Conservation (phyloP, 2,888 invertebrate genomes). For the Diplolepis rosae region DNA sequence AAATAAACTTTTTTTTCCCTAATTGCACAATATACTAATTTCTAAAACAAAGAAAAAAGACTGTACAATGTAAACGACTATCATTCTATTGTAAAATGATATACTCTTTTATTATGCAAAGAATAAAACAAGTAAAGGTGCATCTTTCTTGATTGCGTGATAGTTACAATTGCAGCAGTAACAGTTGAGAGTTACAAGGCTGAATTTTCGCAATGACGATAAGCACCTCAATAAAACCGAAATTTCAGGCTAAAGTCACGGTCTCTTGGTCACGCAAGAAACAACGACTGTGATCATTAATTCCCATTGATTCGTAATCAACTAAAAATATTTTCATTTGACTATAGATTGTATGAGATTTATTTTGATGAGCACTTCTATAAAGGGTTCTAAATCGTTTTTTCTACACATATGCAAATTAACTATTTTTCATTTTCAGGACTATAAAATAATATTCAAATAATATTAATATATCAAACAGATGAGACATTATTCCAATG, state of each 20-base stretch:
- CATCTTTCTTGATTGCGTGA: neutral
- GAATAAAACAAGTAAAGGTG: neutral
- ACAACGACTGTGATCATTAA: neutral
- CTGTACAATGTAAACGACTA: neutral
- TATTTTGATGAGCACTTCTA: neutral
- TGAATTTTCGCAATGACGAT: neutral
- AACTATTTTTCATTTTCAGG: neutral
- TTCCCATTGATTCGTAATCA: neutral
- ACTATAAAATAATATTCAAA: neutral
- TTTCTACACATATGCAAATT: too few species aligned
- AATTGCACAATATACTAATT: too few species aligned
- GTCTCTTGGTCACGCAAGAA: neutral
- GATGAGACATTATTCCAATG: too few species aligned
- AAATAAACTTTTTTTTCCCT: too few species aligned
- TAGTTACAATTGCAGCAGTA: neutral
- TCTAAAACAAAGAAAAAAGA: too few species aligned
- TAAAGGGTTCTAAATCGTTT: too few species aligned
- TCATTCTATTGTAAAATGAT: neutral
- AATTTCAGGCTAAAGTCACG: neutral
- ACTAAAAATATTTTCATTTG: neutral
- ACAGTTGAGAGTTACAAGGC: neutral
- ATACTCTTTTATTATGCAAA: neutral
- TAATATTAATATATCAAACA: too few species aligned
- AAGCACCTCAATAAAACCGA: neutral
- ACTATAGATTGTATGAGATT: neutral